Conservation (phyloP, 2,113 vertebrate genomes). For the Labrus mixtus region DNA sequence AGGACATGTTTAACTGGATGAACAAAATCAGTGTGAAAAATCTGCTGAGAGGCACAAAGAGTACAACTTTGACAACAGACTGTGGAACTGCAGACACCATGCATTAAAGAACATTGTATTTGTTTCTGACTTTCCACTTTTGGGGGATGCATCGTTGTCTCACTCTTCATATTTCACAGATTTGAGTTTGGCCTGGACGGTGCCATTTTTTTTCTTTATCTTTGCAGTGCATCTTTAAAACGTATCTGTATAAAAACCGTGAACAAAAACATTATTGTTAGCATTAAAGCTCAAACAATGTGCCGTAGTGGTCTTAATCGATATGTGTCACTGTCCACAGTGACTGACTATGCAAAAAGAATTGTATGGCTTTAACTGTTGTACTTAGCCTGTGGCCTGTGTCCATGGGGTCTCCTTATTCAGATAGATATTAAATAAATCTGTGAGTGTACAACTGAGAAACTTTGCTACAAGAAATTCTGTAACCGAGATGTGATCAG, state of each 20-base stretch:
- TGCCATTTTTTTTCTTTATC: background rate
- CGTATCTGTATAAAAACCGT: background rate
- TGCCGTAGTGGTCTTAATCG: conserved; percentile 17
- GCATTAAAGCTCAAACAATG: background rate
- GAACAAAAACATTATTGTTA: conserved; percentile 4
- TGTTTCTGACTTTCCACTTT: background rate
- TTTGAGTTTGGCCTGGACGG: background rate
- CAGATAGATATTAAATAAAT: background rate
- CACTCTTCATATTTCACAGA: background rate
- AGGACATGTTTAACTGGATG: background rate
- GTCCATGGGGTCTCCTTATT: conserved; percentile 12
- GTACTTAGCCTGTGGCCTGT: conserved; percentile 5
- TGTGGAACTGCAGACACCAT: conserved; percentile 11
- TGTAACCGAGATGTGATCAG: background rate
- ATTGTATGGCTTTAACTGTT: conserved; percentile 32
- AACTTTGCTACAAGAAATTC: background rate
- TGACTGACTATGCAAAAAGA: conserved; percentile 62
- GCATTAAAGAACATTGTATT: conserved; percentile 13
- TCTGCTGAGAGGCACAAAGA: background rate
- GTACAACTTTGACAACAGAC: background rate
- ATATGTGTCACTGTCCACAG: conserved; percentile 1
- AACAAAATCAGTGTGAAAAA: conserved; percentile 12
- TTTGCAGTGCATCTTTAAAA: background rate
- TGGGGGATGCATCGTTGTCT: conserved; percentile 19
- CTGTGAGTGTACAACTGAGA: background rate